These are phyloP conservation scores for Melangyna quadrimaculata DNA, from an alignment of 2,888 invertebrate species.

Conservation along the genomic window DNA sequence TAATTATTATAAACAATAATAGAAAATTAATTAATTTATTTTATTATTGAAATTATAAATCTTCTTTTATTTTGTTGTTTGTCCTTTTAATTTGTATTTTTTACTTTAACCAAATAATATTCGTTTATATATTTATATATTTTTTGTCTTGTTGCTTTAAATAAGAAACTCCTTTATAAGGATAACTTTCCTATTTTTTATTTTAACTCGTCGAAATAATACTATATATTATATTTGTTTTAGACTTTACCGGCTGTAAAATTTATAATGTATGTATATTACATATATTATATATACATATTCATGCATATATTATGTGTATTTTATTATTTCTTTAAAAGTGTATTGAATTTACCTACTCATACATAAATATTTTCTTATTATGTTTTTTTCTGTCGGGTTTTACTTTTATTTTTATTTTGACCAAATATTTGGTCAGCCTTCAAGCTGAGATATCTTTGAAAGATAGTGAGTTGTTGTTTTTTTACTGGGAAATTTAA, in stretches of 20 bases:
- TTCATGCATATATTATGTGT: neutral
- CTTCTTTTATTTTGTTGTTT: slow-evolving; percentile 19
- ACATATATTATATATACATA: neutral
- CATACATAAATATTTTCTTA: slow-evolving; percentile 14
- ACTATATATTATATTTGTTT: neutral
- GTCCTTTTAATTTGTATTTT: neutral
- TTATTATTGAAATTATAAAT: neutral
- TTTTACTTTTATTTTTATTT: neutral
- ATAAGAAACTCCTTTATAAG: slow-evolving; percentile 8
- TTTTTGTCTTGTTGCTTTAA: neutral
- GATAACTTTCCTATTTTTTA: neutral
- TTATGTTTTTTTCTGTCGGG: neutral
- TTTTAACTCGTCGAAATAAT: slow-evolving; percentile 12
- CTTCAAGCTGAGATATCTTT: neutral
- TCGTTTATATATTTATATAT: neutral
- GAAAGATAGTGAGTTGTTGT: neutral
- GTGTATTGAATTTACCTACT: slow-evolving; percentile 32
- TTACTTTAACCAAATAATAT: slow-evolving; percentile 7
- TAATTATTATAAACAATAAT: slow-evolving; percentile 29
- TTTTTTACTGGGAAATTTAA: too few relatives aligned
- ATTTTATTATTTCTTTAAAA: neutral
- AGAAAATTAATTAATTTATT: slow-evolving; percentile 32
- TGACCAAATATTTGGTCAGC: neutral
- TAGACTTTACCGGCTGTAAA: slow-evolving; percentile 1
- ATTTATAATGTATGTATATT: neutral